Conservation (phyloP, 2,888 invertebrate species). For the Platerodrilus igneus region DNA sequence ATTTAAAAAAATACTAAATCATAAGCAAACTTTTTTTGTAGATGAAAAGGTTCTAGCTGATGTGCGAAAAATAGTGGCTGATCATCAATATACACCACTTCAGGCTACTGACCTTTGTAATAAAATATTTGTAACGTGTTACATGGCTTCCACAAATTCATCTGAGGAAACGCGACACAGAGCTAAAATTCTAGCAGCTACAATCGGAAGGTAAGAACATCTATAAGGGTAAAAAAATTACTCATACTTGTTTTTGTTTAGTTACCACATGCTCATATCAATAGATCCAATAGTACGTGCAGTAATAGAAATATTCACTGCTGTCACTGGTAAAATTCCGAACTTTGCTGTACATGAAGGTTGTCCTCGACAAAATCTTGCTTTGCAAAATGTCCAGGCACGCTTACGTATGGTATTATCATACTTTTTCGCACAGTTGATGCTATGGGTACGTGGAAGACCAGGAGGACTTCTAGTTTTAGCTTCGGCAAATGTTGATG, state of each 20-base stretch:
- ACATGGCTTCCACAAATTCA: constrained; percentile 96
- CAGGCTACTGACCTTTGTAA: constrained; percentile 83
- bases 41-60: constrained; percentile 78
- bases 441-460: constrained; percentile 83
- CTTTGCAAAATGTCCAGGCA: constrained; percentile 96
- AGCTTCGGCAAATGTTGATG: constrained; percentile 96
- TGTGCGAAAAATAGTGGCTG: constrained; percentile 79
- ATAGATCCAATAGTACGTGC: constrained; percentile 85
- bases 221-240: background rate
- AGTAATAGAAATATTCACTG: constrained; percentile 78
- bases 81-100: constrained; percentile 75
- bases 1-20: too few relatives aligned
- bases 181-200: constrained; percentile 68
- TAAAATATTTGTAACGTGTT: constrained; percentile 89
- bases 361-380: constrained; percentile 86
- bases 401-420: constrained; percentile 93
- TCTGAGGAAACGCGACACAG: constrained; percentile 81
- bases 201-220: constrained; percentile 63
- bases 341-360: constrained; percentile 82
- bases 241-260: constrained; percentile 45
- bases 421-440: constrained; percentile 92
- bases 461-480: constrained; percentile 88
- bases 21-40: too few relatives aligned
- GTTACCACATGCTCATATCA: constrained; percentile 81
- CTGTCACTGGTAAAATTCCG: constrained; percentile 75